Conservation (phyloP, 2,888 invertebrate species). For the Noctua janthe region DNA sequence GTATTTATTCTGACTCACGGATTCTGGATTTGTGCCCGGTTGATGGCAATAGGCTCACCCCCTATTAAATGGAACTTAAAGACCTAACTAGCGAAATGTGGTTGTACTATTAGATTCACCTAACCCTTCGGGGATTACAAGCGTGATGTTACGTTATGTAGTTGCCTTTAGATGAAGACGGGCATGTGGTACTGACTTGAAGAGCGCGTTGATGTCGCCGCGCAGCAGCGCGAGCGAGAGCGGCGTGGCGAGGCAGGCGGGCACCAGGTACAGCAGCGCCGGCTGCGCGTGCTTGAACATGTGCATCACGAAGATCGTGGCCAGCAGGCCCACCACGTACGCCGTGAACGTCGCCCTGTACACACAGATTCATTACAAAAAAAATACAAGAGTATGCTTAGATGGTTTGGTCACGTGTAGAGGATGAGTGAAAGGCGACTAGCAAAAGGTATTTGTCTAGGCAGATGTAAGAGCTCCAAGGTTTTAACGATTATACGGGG, state of each 20-base stretch:
- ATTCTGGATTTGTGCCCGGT: not conserved
- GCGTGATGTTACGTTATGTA: not conserved
- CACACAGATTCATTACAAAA: not conserved
- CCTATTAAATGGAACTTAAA: not conserved
- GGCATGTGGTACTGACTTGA: constrained; percentile 92
- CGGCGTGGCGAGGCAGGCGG: constrained; percentile 98
- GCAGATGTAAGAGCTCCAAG: not conserved
- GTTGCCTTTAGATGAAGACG: not conserved
- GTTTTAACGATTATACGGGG: too few relatives aligned
- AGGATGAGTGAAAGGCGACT: not conserved
- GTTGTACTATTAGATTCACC: not conserved
- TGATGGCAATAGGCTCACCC: not conserved
- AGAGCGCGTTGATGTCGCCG: constrained; percentile 97
- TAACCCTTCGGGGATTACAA: not conserved
- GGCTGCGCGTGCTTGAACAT: constrained; percentile 99
- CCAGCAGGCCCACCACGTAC: constrained; percentile 97
- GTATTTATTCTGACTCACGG: too few relatives aligned
- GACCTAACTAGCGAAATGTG: not conserved
- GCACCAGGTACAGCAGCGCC: constrained; percentile 98
- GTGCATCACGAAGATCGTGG: constrained; percentile 99
- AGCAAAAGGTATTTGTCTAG: not conserved
- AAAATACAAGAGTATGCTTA: not conserved
- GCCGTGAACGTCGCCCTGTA: constrained; percentile 95
- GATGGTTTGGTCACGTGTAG: not conserved
- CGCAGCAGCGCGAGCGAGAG: constrained; percentile 95